Percentiles rank a stretch among this genome's conserved stretches.
Conservation (phyloP, 2,113 vertebrate species). For the Genyomyrus donnyi region DNA sequence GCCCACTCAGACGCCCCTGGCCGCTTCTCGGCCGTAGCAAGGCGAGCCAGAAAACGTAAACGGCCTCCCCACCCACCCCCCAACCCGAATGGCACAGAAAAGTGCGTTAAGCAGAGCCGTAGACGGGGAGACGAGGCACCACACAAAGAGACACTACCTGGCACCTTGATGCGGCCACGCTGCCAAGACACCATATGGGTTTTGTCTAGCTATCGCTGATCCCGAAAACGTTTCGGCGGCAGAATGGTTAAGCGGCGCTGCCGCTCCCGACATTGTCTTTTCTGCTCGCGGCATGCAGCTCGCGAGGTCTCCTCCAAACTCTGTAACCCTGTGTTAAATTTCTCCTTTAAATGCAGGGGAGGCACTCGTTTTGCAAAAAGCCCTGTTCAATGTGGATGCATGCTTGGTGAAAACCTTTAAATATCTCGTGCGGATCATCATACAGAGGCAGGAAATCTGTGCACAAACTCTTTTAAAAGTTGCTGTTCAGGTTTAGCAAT, state of each 20-base stretch:
- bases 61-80: neutral
- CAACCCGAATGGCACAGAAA: neutral
- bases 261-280: neutral
- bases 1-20: neutral
- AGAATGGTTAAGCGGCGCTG: neutral
- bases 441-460: neutral
- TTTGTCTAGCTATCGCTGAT: constrained; percentile 15
- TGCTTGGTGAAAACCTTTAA: neutral
- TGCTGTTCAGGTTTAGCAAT: neutral
- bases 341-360: neutral
- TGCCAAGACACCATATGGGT: constrained; percentile 12
- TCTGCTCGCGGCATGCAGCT: too few relatives aligned
- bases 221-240: constrained; percentile 2
- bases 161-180: neutral
- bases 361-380: neutral
- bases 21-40: neutral
- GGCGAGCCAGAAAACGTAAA: neutral
- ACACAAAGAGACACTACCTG: constrained; percentile 14
- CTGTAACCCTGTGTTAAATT: neutral
- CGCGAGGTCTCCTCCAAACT: neutral
- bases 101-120: neutral
- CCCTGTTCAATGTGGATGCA: neutral
- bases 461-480: neutral
- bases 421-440: neutral
- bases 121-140: neutral